These are phyloP conservation scores for Orchestia grillus DNA, from an alignment of 1,140 invertebrate species.

Conservation along the genomic window DNA sequence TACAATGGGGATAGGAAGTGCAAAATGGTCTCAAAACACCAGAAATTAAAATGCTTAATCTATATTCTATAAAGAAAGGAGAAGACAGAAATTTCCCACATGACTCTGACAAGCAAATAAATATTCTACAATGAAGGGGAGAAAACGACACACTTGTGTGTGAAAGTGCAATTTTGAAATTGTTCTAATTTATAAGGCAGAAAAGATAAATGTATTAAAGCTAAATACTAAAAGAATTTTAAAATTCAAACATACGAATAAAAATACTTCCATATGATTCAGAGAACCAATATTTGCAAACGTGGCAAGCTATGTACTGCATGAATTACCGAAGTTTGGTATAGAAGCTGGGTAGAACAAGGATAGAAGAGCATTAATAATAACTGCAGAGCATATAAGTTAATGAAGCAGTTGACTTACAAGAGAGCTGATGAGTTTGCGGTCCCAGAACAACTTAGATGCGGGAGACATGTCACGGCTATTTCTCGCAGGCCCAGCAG, in stretches of 20 bases:
- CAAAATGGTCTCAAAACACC: background rate
- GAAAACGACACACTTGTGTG: background rate
- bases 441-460: constrained; percentile 41
- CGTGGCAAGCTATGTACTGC: background rate
- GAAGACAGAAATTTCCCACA: too few species aligned
- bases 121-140: background rate
- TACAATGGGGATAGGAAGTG: background rate
- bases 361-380: background rate
- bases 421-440: constrained; percentile 47
- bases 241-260: background rate
- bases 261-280: too few species aligned
- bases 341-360: too few species aligned
- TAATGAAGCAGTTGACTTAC: background rate
- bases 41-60: background rate
- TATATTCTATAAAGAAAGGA: background rate
- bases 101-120: background rate
- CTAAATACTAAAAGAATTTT: background rate
- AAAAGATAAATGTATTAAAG: background rate
- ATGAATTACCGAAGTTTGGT: background rate
- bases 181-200: background rate
- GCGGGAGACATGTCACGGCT: background rate
- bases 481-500: background rate
- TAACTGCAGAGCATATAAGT: background rate
- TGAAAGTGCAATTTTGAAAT: background rate
- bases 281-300: background rate